These are phyloP conservation scores for Callyntrura guangdongensis DNA, from an alignment of 2,888 invertebrate species.

Conservation along the genomic window DNA sequence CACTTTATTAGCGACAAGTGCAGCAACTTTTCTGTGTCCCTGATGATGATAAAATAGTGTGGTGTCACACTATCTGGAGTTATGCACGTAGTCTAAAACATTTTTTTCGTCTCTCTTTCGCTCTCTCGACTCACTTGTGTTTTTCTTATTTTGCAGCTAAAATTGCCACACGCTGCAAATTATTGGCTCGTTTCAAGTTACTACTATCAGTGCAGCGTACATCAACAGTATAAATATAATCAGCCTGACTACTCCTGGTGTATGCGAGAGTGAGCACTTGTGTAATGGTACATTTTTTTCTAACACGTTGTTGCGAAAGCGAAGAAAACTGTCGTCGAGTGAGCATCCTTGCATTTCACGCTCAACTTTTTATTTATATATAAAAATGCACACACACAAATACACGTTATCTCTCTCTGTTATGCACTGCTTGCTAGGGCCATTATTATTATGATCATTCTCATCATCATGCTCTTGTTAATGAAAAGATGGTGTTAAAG, in stretches of 20 bases:
- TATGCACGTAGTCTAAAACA: conserved; percentile 32
- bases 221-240: too few relatives aligned
- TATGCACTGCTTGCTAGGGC: too few relatives aligned
- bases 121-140: too few relatives aligned
- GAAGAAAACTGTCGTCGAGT: conserved; percentile 8
- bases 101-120: not conserved
- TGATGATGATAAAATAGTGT: conserved; percentile 44
- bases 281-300: not conserved
- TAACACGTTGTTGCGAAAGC: not conserved
- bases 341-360: not conserved
- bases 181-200: not conserved
- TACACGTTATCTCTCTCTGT: not conserved
- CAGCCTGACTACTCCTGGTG: too few relatives aligned
- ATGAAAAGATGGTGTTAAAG: not conserved
- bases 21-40: conserved; percentile 30
- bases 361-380: not conserved
- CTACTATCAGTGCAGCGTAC: not conserved
- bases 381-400: not conserved
- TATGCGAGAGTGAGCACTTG: too few relatives aligned
- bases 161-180: not conserved
- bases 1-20: conserved; percentile 64
- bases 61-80: conserved; percentile 39
- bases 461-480: too few relatives aligned
- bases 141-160: not conserved
- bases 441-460: too few relatives aligned